phyloP scores from a whole-genome alignment of 1,140 invertebrate genomes.

The Heliconius melpomene region DNA sequence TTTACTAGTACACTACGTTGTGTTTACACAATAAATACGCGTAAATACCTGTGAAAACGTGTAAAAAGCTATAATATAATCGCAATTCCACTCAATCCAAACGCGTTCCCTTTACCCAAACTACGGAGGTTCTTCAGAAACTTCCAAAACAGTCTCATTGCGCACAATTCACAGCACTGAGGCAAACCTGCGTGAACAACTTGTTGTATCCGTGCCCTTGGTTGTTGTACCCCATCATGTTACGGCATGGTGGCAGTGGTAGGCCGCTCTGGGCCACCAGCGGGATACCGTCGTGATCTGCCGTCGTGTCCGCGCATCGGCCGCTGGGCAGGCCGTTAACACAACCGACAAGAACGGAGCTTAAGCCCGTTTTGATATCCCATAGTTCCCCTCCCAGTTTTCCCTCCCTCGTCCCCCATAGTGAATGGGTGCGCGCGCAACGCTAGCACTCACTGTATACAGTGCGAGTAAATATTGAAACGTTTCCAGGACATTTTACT shows the following conservation, averaged over 20 bases:
- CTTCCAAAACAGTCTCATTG: conserved; percentile 39
- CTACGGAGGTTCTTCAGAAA: conserved; percentile 39
- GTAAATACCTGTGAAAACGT: conserved; percentile 8
- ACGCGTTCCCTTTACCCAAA: conserved; percentile 27
- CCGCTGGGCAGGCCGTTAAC: conserved; percentile 45
- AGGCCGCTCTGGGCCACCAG: conserved; percentile 75
- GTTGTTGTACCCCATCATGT: conserved; percentile 88
- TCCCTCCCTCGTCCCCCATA: conserved; percentile 31
- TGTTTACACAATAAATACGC: conserved; percentile 1
- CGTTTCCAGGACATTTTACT: conserved; percentile 31
- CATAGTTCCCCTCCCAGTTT: conserved; percentile 27
- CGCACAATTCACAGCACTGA: conserved; percentile 23
- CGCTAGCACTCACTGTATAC: conserved; percentile 33
- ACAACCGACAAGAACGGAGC: conserved; percentile 42
- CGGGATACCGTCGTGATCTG: conserved; percentile 72
- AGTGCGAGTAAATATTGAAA: conserved; percentile 44
- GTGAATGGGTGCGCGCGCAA: conserved; percentile 76
- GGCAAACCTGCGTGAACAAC: conserved; percentile 91
- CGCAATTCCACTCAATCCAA: conserved; percentile 2
- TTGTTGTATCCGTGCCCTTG: conserved; percentile 93
- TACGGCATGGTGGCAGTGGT: conserved; percentile 74
- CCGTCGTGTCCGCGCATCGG: conserved; percentile 65
- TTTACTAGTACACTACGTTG: neutral
- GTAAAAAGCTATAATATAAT: conserved; percentile 14
- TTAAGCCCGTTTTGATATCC: conserved; percentile 35